A percentile compares a stretch with the other conserved stretches of the same genome.
Evolutionary conservation across 1,140 invertebrate species (phyloP).

Genomic region (Bombus superbus): DNA sequence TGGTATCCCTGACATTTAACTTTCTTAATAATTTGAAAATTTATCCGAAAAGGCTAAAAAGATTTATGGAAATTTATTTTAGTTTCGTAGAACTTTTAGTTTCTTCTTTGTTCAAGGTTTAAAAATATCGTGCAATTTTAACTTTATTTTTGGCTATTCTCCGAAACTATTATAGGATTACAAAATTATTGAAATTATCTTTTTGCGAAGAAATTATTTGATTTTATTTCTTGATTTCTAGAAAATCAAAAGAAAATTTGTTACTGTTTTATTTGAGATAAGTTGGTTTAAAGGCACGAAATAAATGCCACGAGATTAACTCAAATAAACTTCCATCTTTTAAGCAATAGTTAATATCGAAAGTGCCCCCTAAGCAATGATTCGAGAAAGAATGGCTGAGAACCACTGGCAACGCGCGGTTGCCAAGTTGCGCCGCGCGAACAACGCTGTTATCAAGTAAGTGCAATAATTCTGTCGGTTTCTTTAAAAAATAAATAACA

Average conservation of each 20-base stretch:
- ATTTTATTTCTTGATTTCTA: background rate
- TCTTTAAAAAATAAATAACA: background rate
- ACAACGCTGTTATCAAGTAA: too few relatives aligned
- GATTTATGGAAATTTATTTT: background rate
- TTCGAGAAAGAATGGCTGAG: background rate
- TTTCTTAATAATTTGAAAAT: background rate
- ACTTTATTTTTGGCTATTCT: background rate
- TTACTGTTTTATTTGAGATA: background rate
- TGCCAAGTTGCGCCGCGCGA: background rate
- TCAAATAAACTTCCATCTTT: background rate
- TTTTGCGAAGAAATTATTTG: background rate
- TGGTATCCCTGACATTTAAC: background rate
- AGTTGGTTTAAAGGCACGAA: background rate
- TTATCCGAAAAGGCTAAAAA: background rate
- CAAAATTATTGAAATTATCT: background rate
- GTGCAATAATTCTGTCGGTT: slow-evolving; percentile 1
- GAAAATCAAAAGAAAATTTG: background rate
- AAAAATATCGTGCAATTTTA: slow-evolving; percentile 30
- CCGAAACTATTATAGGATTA: background rate
- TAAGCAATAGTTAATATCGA: slow-evolving; percentile 2
- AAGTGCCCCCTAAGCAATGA: slow-evolving; percentile 1
- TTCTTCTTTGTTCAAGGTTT: background rate
- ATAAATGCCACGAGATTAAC: background rate
- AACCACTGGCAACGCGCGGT: slow-evolving; percentile 27
- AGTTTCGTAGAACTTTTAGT: background rate